Evolutionary conservation across 2,113 vertebrate species (phyloP).

Genomic region (Corvus hawaiiensis): DNA sequence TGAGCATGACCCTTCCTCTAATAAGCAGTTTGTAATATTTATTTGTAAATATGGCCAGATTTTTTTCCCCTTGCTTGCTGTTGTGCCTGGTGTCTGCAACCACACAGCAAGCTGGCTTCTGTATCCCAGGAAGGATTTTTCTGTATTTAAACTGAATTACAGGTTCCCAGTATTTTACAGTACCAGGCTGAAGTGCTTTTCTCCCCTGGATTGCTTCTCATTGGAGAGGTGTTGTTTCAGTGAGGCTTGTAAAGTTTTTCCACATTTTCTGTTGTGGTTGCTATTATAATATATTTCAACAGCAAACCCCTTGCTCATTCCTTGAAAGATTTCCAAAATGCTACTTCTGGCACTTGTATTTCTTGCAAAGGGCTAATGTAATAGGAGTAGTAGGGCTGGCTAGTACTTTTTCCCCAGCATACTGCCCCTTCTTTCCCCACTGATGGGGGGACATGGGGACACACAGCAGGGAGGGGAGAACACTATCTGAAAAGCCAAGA

Average conservation of each 20-base stretch:
- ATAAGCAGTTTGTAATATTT: neutral
- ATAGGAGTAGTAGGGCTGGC: neutral
- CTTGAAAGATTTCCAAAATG: neutral
- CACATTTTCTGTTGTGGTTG: neutral
- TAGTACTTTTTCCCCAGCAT: neutral
- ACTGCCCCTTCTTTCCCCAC: neutral
- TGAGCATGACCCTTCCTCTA: neutral
- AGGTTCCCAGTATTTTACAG: neutral
- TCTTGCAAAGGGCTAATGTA: neutral
- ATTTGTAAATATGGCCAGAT: neutral
- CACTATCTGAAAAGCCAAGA: neutral
- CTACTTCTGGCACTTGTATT: neutral
- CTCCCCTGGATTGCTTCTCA: neutral
- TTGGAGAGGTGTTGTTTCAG: neutral
- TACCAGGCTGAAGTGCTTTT: neutral
- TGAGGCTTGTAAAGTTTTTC: neutral
- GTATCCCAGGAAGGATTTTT: neutral
- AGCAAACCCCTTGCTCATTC: neutral
- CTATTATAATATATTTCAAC: neutral
- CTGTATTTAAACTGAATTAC: neutral
- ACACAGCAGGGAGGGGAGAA: neutral
- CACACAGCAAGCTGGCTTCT: neutral
- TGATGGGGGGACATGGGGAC: too few relatives aligned
- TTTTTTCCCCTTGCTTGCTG: neutral
- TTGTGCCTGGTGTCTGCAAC: neutral